Percentiles rank a stretch among this genome's conserved stretches.
Evolutionary conservation across 2,113 vertebrate species (phyloP).

Genomic region (Xyrauchen texanus): DNA sequence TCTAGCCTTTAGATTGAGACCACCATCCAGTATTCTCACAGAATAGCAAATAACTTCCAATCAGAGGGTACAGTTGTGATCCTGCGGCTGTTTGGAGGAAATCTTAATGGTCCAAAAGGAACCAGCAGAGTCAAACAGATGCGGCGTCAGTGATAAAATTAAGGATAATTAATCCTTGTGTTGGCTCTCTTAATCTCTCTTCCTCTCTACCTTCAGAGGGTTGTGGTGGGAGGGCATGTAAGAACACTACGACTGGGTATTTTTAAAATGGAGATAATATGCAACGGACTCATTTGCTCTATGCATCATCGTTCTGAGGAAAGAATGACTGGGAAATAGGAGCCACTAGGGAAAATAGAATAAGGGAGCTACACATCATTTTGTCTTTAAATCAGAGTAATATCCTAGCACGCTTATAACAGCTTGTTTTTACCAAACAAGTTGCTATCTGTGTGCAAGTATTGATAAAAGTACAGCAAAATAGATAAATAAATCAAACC

Average conservation of each 20-base stretch:
- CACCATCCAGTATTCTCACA: no score
- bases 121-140: not conserved
- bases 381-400: not conserved
- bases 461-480: not conserved
- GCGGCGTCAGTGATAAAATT: slow-evolving; percentile 3
- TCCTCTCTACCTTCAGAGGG: slow-evolving; percentile 14
- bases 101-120: no score
- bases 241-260: slow-evolving; percentile 62
- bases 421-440: not conserved
- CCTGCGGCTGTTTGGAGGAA: no score
- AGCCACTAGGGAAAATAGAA: slow-evolving; percentile 53
- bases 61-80: no score
- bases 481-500: not conserved
- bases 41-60: no score
- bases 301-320: slow-evolving; percentile 69
- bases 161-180: no score
- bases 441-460: no score
- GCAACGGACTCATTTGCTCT: slow-evolving; percentile 52
- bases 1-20: no score
- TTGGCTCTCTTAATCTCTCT: not conserved
- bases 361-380: slow-evolving; percentile 24
- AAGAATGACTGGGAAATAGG: slow-evolving; percentile 69
- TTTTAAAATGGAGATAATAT: slow-evolving; percentile 59
- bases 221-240: slow-evolving; percentile 39
- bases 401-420: not conserved